Evolutionary conservation across 2,113 vertebrate species (phyloP).

Genomic region (Saguinus midas): DNA sequence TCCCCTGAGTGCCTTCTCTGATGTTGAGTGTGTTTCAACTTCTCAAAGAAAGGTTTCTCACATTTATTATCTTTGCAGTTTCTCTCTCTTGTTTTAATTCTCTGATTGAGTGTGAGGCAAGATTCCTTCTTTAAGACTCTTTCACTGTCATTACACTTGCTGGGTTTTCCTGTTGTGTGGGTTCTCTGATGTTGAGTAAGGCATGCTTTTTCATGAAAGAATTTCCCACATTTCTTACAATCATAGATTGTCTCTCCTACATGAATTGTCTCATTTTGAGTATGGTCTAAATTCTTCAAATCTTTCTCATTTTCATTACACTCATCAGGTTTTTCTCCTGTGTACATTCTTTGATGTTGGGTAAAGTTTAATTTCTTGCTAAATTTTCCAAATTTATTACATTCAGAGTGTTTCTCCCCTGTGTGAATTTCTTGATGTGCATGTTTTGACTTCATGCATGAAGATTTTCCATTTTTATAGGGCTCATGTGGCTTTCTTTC

Average conservation of each 20-base stretch:
- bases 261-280: conserved; percentile 77
- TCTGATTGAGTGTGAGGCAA: conserved; percentile 46
- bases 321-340: conserved; percentile 11
- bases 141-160: neutral
- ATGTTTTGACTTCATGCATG: neutral
- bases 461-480: neutral
- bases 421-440: neutral
- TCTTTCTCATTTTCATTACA: neutral
- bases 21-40: conserved; percentile 83
- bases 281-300: conserved; percentile 68
- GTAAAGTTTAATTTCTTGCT: conserved; percentile 53
- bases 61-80: conserved; percentile 64
- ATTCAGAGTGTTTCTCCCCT: neutral
- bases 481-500: neutral
- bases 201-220: conserved; percentile 82
- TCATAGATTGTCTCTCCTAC: conserved; percentile 80
- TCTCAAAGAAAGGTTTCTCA: conserved; percentile 85
- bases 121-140: conserved; percentile 64
- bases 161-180: conserved; percentile 74
- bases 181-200: conserved; percentile 80
- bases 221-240: conserved; percentile 83
- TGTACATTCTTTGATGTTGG: conserved; percentile 16
- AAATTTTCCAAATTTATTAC: neutral
- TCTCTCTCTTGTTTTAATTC: conserved; percentile 43
- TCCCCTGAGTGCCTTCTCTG: conserved; percentile 32